phyloP scores from a whole-genome alignment of 2,113 vertebrate species.

The Sander vitreus region DNA sequence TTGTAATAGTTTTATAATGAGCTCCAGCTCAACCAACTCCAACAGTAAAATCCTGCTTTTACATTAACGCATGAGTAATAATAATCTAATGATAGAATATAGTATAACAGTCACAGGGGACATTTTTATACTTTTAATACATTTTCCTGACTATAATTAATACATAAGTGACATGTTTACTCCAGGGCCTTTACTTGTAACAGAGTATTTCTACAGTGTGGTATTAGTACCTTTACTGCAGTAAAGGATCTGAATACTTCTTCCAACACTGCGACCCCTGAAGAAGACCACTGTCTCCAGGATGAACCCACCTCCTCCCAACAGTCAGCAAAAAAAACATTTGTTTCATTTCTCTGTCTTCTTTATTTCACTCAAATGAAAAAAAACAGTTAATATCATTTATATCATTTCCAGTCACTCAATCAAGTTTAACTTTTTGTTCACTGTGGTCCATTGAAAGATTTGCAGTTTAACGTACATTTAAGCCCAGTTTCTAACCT shows the following conservation, averaged over 20 bases:
- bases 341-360: background rate
- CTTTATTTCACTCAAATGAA: conserved; percentile 44
- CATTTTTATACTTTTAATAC: background rate
- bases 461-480: background rate
- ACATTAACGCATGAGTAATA: too few species aligned
- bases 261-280: background rate
- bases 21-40: too few species aligned
- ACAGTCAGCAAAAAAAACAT: background rate
- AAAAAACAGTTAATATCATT: background rate
- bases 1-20: background rate
- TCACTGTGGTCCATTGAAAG: background rate
- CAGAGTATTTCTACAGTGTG: background rate
- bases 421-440: background rate
- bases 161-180: background rate
- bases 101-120: background rate
- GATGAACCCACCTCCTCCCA: background rate
- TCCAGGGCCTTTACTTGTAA: background rate
- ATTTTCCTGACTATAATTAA: background rate
- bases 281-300: background rate
- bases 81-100: too few species aligned
- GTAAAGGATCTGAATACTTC: background rate
- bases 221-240: background rate
- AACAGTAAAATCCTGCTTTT: too few species aligned
- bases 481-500: background rate
- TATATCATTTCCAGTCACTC: too few species aligned